A percentile compares a stretch with the other conserved stretches of the same genome.
Conservation (phyloP, 2,113 vertebrate genomes). For the Vimba vimba region DNA sequence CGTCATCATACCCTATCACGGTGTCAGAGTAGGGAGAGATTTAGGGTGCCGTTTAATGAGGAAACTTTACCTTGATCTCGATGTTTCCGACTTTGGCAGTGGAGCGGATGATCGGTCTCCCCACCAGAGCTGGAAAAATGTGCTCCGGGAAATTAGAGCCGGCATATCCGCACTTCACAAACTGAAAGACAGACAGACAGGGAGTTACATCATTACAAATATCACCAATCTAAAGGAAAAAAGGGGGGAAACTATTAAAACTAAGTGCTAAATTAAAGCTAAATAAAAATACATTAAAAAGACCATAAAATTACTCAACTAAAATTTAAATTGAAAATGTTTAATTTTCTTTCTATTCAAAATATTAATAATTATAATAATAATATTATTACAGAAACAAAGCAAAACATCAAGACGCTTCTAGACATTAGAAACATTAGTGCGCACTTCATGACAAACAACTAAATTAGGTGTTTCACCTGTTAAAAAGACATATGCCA, state of each 20-base stretch:
- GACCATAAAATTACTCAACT: neutral
- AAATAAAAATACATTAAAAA: neutral
- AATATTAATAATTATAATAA: too few species aligned
- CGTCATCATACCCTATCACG: neutral
- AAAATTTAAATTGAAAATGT: too few species aligned
- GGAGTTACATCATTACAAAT: neutral
- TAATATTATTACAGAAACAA: too few species aligned
- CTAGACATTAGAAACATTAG: neutral
- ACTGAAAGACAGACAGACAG: constrained; percentile 70
- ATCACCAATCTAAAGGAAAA: neutral
- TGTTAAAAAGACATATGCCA: neutral
- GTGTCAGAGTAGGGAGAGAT: neutral
- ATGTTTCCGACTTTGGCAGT: constrained; percentile 95
- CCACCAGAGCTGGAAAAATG: constrained; percentile 91
- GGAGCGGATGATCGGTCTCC: constrained; percentile 91
- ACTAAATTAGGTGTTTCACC: neutral
- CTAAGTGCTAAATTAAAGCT: neutral
- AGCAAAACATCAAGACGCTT: neutral
- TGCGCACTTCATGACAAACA: neutral
- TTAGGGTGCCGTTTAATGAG: neutral
- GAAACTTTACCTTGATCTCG: constrained; percentile 88
- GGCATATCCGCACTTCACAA: constrained; percentile 92
- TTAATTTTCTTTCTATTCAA: too few species aligned
- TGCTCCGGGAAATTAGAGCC: constrained; percentile 92
- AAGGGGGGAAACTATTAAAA: neutral